phyloP scores from a whole-genome alignment of 2,888 invertebrate genomes.

The Callosobruchus maculatus region DNA sequence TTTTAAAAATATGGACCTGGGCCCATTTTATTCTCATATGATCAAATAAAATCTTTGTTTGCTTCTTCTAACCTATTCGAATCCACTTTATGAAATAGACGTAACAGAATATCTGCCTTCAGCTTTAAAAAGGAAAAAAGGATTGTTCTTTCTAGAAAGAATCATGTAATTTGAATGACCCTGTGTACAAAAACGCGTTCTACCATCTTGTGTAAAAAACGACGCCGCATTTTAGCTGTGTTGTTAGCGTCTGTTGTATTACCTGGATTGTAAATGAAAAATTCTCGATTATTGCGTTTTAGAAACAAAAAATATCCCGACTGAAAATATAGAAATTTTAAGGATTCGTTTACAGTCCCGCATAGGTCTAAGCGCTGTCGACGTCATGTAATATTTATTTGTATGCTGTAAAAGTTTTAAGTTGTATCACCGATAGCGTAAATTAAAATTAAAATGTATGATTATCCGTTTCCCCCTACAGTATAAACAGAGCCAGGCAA shows the following conservation, averaged over 20 bases:
- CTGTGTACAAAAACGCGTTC: background rate
- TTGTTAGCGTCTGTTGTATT: slow-evolving; percentile 2
- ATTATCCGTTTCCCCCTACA: slow-evolving; percentile 32
- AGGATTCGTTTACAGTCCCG: background rate
- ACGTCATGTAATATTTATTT: background rate
- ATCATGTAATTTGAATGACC: background rate
- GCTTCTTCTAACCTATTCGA: too few relatives aligned
- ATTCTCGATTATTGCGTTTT: background rate
- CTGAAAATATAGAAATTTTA: background rate
- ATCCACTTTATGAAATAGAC: too few relatives aligned
- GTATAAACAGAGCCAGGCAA: slow-evolving; percentile 44
- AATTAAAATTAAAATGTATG: background rate
- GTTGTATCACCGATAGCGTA: background rate
- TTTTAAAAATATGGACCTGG: too few relatives aligned
- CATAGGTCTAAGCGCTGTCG: background rate
- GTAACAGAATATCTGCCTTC: too few relatives aligned
- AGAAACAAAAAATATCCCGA: background rate
- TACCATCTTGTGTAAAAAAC: background rate
- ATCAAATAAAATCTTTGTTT: too few relatives aligned
- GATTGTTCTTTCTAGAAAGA: background rate
- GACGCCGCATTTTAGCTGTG: background rate
- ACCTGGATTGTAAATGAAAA: slow-evolving; percentile 18
- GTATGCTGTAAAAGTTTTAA: background rate
- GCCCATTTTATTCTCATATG: too few relatives aligned
- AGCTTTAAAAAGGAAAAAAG: background rate